Percentiles rank a stretch among this genome's conserved stretches.
Conservation (phyloP, 2,888 invertebrate species). For the Nomada ruficornis region DNA sequence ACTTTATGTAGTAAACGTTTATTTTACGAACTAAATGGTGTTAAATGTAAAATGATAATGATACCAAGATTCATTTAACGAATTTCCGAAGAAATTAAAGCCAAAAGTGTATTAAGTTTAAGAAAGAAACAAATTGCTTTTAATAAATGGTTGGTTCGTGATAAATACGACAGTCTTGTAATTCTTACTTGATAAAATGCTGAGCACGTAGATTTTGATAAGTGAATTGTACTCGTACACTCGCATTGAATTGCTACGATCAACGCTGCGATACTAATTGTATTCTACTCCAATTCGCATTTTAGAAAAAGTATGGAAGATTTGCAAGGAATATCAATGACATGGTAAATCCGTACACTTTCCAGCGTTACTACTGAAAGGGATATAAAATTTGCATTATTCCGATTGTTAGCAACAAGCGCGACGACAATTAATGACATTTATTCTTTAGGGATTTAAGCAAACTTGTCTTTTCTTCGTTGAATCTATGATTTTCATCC, state of each 20-base stretch:
- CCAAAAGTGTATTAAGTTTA: too few species aligned
- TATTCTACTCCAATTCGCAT: slow-evolving; percentile 1
- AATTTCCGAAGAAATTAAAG: too few species aligned
- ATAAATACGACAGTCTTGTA: neutral
- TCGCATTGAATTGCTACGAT: neutral
- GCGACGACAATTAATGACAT: neutral
- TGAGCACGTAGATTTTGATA: neutral
- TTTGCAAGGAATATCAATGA: slow-evolving; percentile 3
- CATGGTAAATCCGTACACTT: neutral
- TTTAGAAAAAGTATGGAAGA: neutral
- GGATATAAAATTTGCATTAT: slow-evolving; percentile 12
- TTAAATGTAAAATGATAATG: too few species aligned
- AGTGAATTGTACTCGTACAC: neutral
- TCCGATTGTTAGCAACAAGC: neutral
- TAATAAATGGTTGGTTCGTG: too few species aligned
- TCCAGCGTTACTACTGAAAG: neutral
- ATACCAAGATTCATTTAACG: too few species aligned
- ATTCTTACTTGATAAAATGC: neutral
- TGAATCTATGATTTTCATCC: neutral
- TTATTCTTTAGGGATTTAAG: neutral
- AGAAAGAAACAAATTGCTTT: too few species aligned
- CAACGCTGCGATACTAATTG: slow-evolving; percentile 2
- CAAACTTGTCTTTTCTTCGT: neutral
- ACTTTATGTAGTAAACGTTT: too few species aligned
- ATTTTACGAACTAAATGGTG: too few species aligned